phyloP scores from a whole-genome alignment of 1,140 invertebrate species.

The Conus betulinus region DNA sequence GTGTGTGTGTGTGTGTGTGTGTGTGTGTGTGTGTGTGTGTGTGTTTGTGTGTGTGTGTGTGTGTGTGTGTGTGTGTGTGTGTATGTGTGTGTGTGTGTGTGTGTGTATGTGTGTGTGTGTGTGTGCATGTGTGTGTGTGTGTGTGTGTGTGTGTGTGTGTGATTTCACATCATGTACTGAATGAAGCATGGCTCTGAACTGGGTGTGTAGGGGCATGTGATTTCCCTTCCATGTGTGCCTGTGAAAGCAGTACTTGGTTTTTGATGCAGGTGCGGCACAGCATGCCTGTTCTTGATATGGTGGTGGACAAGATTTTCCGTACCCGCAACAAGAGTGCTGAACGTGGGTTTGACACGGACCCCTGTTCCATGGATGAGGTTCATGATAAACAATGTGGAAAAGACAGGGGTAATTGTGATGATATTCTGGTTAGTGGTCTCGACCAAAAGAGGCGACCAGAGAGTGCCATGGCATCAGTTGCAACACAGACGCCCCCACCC shows the following conservation, averaged over 20 bases:
- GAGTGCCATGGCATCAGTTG: conserved; percentile 13
- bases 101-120: too few species aligned
- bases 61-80: too few species aligned
- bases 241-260: not conserved
- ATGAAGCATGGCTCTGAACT: too few species aligned
- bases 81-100: too few species aligned
- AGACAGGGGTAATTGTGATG: not conserved
- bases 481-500: conserved; percentile 24
- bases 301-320: conserved; percentile 61
- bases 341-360: not conserved
- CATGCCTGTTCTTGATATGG: conserved; percentile 58
- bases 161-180: too few species aligned
- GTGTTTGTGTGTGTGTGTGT: too few species aligned
- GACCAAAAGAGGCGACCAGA: not conserved
- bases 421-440: not conserved
- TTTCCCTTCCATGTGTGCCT: conserved; percentile 21
- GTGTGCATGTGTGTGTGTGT: too few species aligned
- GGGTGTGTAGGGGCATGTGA: too few species aligned
- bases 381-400: conserved; percentile 1
- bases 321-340: conserved; percentile 55
- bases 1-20: too few species aligned
- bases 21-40: too few species aligned
- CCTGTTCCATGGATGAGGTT: not conserved
- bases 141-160: too few species aligned
- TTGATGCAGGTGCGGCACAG: conserved; percentile 53